phyloP scores from a whole-genome alignment of 1,140 invertebrate genomes.

The Sitophilus oryzae region DNA sequence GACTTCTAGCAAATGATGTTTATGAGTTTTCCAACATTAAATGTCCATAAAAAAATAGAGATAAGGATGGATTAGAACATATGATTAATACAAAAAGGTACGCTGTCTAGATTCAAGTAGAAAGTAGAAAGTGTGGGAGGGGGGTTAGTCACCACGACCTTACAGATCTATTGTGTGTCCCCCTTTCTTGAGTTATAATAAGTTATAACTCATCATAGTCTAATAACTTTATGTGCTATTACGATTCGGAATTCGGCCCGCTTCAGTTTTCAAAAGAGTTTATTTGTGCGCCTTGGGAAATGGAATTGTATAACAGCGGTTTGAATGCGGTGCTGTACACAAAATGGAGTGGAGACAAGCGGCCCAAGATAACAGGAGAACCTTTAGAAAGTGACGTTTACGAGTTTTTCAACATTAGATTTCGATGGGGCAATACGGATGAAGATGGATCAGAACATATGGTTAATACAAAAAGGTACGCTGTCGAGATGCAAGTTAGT shows the following conservation, averaged over 20 bases:
- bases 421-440: conserved; percentile 52
- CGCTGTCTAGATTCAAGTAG: no score
- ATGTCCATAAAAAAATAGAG: no score
- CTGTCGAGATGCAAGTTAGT: conserved; percentile 52
- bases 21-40: no score
- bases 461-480: conserved; percentile 48
- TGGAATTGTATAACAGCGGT: conserved; percentile 33
- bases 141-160: no score
- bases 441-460: conserved; percentile 55
- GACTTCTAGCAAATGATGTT: no score
- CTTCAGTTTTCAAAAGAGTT: conserved; percentile 34
- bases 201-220: no score
- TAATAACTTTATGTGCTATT: conserved; percentile 18
- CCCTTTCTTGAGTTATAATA: no score
- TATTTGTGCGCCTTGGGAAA: conserved; percentile 24
- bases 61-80: no score
- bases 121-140: no score
- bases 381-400: conserved; percentile 45
- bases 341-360: conserved; percentile 34
- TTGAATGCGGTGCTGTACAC: conserved; percentile 39
- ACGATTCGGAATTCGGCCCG: conserved; percentile 21
- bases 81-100: no score
- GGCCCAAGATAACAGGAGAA: conserved; percentile 48
- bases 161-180: no score
- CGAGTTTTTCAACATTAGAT: conserved; percentile 47